A percentile compares a stretch with the other conserved stretches of the same genome.
Evolutionary conservation across 2,888 invertebrate genomes (phyloP).

Genomic region (Amphipoea lucens): DNA sequence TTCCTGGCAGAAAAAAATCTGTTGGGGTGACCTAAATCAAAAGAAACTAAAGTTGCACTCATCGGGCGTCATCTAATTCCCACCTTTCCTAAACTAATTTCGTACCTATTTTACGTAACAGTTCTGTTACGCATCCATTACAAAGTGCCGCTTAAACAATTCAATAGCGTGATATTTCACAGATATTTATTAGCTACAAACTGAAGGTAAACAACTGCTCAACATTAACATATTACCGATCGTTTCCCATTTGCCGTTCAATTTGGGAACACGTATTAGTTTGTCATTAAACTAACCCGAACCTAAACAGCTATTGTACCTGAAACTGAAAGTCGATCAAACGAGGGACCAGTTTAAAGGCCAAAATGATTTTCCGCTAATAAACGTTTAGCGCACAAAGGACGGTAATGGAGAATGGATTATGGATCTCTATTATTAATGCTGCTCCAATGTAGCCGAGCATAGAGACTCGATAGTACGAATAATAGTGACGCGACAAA

Average conservation of each 20-base stretch:
- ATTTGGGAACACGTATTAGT: slow-evolving; percentile 53
- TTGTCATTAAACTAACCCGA: slow-evolving; percentile 59
- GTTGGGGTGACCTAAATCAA: too few relatives aligned
- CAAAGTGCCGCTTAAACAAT: slow-evolving; percentile 34
- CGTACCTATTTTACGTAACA: not conserved
- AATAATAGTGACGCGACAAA: slow-evolving; percentile 62
- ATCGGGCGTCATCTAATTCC: not conserved
- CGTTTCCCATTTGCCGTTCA: slow-evolving; percentile 51
- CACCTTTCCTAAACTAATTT: not conserved
- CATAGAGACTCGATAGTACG: slow-evolving; percentile 60
- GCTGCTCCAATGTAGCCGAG: slow-evolving; percentile 68
- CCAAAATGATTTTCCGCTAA: slow-evolving; percentile 78
- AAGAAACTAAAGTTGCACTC: not conserved
- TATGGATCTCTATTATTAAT: slow-evolving; percentile 72
- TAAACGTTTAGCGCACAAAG: slow-evolving; percentile 79
- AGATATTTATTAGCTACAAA: slow-evolving; percentile 23
- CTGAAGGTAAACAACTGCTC: slow-evolving; percentile 42
- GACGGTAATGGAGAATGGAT: slow-evolving; percentile 76
- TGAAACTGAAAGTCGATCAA: slow-evolving; percentile 70
- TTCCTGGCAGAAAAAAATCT: not conserved
- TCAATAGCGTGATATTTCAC: slow-evolving; percentile 31
- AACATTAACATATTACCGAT: slow-evolving; percentile 41
- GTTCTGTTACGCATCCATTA: slow-evolving; percentile 15
- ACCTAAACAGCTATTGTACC: slow-evolving; percentile 65
- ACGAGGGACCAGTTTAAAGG: slow-evolving; percentile 68